phyloP scores from a whole-genome alignment of 2,113 vertebrate species.

The Chamaetylas fuelleborni region DNA sequence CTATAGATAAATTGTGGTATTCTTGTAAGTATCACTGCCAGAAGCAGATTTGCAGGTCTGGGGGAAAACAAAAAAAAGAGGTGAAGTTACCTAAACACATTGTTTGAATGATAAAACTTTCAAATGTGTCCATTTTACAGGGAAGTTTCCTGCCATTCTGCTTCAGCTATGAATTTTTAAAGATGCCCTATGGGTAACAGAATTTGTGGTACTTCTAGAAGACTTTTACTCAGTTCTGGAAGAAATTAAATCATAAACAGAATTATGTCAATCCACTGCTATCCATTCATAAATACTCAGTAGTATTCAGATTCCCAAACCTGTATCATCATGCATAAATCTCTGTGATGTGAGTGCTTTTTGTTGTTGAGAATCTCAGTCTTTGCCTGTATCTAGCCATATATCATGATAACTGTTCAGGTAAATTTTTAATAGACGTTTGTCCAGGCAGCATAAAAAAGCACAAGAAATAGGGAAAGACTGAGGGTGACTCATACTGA shows the following conservation, averaged over 20 bases:
- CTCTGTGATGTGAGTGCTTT: neutral
- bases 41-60: neutral
- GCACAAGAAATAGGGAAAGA: neutral
- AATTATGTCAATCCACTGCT: neutral
- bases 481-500: neutral
- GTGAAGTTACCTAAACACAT: neutral
- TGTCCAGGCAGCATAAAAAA: neutral
- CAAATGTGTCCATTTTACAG: neutral
- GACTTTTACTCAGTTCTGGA: neutral
- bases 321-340: neutral
- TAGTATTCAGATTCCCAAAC: neutral
- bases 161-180: neutral
- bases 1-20: neutral
- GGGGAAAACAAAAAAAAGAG: neutral
- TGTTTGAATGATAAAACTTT: neutral
- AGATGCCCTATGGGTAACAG: neutral
- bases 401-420: neutral
- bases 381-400: neutral
- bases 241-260: neutral
- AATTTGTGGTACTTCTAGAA: neutral
- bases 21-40: neutral
- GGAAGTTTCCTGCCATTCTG: neutral
- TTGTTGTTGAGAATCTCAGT: neutral
- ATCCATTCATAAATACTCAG: neutral
- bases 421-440: neutral